Base-by-base conservation (phyloP, 1,140 invertebrate genomes). In the Cylas formicarius region DNA sequence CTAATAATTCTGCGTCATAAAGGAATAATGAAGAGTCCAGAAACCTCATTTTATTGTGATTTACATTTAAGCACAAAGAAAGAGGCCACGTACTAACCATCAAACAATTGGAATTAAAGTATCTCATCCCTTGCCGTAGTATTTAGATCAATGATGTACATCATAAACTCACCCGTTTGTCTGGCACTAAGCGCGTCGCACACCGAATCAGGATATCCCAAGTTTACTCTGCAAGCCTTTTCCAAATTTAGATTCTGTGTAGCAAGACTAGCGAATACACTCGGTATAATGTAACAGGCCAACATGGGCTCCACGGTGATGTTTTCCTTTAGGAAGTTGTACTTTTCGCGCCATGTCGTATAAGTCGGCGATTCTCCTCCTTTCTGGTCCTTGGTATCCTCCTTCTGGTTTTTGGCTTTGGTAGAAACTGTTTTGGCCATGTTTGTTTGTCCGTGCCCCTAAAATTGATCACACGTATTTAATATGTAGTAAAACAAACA, bases 201-300 rank as follows among this genome's bases (percentile, higher is more conserved):
- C 1, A 87, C 70, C 35, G 78, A 73, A 27, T 77, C 73, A 1
- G 77, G 70, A 48, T 83, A 84, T 8, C 65, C 72, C 40, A 89
- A 71, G 64, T 89, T 88, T 0, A 90, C 83, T 38, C 83, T 67
- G 57, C 86, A 90, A 0, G 86, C 85, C 64, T 88, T 88, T 62
- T 88, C 84, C 53, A 89, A 70, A 56, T 85, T 86, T 10, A 90
- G 68, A 65, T 89, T 86, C 63, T 86, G 82, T 10, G 81, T 84
- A 13, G 84, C 83, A 24, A 86, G 61, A n/a, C 76, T 77, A 1
- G 84, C 80, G 1, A 87, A 65, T 10, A 86, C 82, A 43, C 81
- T 82, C 1, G 83, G 81, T 70, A 86, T 84, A 10, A 87, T 83
- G 58, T 85, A 86, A 48, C 80, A 81, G 0, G 81, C 81, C 21